Evolutionary conservation across 1,140 invertebrate genomes (phyloP), one percentile per base, ranked within the genome.

Genomic region (Hyles euphorbiae): DNA sequence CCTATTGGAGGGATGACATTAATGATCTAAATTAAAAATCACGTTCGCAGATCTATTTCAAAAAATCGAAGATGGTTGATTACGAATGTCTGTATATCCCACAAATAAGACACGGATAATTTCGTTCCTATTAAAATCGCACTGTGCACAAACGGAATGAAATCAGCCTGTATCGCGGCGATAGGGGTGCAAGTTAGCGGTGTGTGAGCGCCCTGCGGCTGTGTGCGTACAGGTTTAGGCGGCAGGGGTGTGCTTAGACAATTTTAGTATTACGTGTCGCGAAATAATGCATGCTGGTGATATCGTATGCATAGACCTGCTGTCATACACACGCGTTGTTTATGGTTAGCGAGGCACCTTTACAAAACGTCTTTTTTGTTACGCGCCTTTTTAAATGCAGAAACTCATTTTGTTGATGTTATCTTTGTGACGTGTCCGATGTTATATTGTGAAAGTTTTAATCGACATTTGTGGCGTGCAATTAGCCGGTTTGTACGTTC

Each of bases 221-320:
- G 50, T 71, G 76, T 73, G 73, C 69, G 74, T 56, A 65, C 68
- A 55, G 68, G 70, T 82, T 82, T 84, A 78, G 78, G 76, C 63
- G 47, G 48, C 66, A 74, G 81, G 81, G 83, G 76, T 77, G 78
- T 78, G 81, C 81, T 87, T 83, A 85, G 82, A 85, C 76, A 78
- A 83, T 82, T 87, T 85, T 85, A 83, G 76, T 81, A 84, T 80
- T 77, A 77, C 74, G 79, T 72, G 80, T 78, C 72, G 72, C 72
- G 74, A 80, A 81, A 87, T 83, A 81, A 86, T 81, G 75, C 76
- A 80, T 68, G 63, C 58, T 36, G 62, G 71, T 76, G 69, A 73
- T 83, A 80, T 74, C 71, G 70, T 74, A 75, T 78, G 71, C 70
- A 71, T 72, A 63, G 65, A 40, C 59, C 57, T 65, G 40, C 56